phyloP scores from a whole-genome alignment of 2,888 invertebrate genomes.

The Minunthozetes semirufus region DNA sequence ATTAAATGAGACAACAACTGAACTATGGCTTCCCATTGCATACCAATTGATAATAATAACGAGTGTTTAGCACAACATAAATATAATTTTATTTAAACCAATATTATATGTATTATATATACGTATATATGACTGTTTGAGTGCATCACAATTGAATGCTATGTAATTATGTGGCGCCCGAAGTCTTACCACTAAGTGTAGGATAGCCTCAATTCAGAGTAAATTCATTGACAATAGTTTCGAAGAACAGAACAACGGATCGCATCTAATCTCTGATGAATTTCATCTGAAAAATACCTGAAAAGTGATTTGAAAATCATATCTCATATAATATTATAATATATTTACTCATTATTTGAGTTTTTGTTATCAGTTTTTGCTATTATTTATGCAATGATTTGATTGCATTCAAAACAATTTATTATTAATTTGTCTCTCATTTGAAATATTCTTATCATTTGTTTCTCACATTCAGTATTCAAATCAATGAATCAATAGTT shows the following conservation, averaged over 20 bases:
- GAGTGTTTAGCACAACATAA: background rate
- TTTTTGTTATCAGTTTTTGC: no score
- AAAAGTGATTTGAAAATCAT: no score
- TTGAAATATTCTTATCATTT: no score
- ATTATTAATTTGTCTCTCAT: no score
- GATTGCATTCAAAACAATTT: no score
- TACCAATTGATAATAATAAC: conserved; percentile 9
- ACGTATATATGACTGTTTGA: background rate
- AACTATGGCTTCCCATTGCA: background rate
- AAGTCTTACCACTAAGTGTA: background rate
- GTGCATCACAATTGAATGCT: conserved; percentile 11
- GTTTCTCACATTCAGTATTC: no score
- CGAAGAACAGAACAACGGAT: background rate
- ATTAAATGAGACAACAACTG: conserved; percentile 27
- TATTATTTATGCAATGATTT: no score
- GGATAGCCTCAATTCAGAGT: background rate
- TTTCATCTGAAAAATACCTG: no score
- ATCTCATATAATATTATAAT: no score
- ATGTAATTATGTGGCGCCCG: conserved; percentile 28
- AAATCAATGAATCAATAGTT: no score
- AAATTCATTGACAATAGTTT: background rate
- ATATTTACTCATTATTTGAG: no score
- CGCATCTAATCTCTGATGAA: background rate
- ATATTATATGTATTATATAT: conserved; percentile 5
- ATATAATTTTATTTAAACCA: conserved; percentile 24